Base-by-base conservation (phyloP, 2,888 invertebrate species). In the Sarcophaga rosellei region DNA sequence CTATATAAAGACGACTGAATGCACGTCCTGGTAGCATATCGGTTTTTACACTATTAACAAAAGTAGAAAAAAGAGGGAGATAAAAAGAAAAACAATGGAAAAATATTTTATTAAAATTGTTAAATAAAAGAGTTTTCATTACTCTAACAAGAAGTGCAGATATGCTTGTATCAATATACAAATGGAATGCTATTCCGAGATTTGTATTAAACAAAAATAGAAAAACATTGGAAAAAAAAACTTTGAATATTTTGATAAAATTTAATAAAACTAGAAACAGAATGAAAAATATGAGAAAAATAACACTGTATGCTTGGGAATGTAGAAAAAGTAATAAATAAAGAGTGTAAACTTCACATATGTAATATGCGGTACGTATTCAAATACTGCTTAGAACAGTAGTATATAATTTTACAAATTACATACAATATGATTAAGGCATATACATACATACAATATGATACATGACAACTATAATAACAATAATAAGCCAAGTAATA, bases 1-100 rank as follows among this genome's bases (percentile, higher is more conserved):
- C 97, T 88, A 97, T 96, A 94, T 96, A 96, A 85, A 97, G 94
- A 78, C 96, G 94, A 86, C 96, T 97, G 84, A 96, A 94, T 23
- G 96, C 96, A 68, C 96, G 95, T 89, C 96, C 96, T 20, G 95
- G 94, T 76, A 95, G 94, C 91, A 96, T 95, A 92, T 96, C 96
- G 73, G 96, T 96, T 94, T 97, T 97, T 74, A 97, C 96, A 90
- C 97, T 97, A 94, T 62, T 76, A 75, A 78, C 3, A 75, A 47
- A 57, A 80, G 5, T 35, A 47, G 69, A 65, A 69, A 70, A 85
- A 17, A 81, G 15, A 68, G 20, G 5, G 25, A 17, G 21, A 10
- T 23, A 10, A 63, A 17, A 57, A 66, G 20, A 68, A 65, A 61
- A 65, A 77, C 4, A 25, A n/a, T n/a, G n/a, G 44, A 72, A 59